Base-by-base conservation (phyloP, 2,888 invertebrate genomes). In the Zygothrica quintamaculata region DNA sequence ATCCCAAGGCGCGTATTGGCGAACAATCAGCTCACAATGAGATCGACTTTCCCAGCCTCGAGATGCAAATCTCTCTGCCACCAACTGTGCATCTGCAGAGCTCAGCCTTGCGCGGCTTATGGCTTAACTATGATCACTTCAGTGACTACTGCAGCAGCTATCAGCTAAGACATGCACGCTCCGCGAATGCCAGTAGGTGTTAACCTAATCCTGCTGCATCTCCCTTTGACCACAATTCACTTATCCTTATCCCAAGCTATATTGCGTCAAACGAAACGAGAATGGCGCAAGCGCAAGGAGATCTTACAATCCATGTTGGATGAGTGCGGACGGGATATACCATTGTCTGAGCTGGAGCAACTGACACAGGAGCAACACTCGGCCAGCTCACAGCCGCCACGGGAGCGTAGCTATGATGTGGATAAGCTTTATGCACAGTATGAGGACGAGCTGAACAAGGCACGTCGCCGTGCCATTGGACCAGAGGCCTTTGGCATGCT, bases 81-180 rank as follows among this genome's bases (percentile, higher is more conserved):
- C 79, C 88, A 3, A 84, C 86, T 0, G 88, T 93, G 0, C 89
- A 90, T 31, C 85, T 92, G 5, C 90, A 90, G 43, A 90, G 89
- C 36, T 89, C 91, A 16, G 92, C 92, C 0, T 76, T 93, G 16
- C 88, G 93, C 15, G 92, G 90, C 0, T 88, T 93, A 65, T 93
- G 93, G 90, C 72, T 92, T 3, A 92, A 90, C 61, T 93, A 92
- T 73, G 93, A 93, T 74, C 93, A 93, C 75, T 90, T 92, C 36
- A 93, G 92, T 68, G 92, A 93, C 73, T 90, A 91, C 25, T 91
- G 92, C 66, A 76, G 74, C 11, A 91, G 89, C 59, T 91, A 77
- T 52, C 66, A 73, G 36, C 67, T 90, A 1, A 88, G 84, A 9
- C 84, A 77, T 48, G 69, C 82, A 1, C 76, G 79, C 15, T 82